Evolutionary conservation across 2,113 vertebrate genomes (phyloP).

Genomic region (Prunella himalayana): DNA sequence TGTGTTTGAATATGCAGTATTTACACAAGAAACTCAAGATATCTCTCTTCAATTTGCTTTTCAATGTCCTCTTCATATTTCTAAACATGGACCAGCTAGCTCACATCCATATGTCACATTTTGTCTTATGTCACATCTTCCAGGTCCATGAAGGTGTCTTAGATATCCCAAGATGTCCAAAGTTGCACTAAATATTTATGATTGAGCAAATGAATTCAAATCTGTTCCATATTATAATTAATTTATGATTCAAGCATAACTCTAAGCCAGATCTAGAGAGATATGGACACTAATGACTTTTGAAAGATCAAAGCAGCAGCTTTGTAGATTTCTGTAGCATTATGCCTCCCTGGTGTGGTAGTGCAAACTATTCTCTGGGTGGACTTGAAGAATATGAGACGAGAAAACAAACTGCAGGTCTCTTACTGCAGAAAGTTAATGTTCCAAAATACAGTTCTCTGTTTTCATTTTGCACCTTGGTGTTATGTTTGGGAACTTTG

Average conservation of each 20-base stretch:
- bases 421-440: background rate
- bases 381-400: background rate
- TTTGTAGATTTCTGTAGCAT: background rate
- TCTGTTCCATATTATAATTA: background rate
- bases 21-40: background rate
- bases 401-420: background rate
- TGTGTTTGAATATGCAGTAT: background rate
- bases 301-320: background rate
- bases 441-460: background rate
- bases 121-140: background rate
- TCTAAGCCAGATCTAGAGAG: background rate
- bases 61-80: background rate
- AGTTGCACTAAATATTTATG: background rate
- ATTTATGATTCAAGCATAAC: background rate
- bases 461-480: background rate
- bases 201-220: background rate
- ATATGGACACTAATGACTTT: background rate
- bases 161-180: background rate
- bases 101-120: background rate
- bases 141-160: background rate
- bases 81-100: background rate
- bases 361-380: background rate
- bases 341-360: accelerated
- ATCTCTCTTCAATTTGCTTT: background rate
- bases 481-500: background rate